Percentiles rank a stretch among this genome's conserved stretches.
These are phyloP conservation scores for Lamprologus sp. DNA, from an alignment of 2,113 vertebrate species.

Conservation along the genomic window DNA sequence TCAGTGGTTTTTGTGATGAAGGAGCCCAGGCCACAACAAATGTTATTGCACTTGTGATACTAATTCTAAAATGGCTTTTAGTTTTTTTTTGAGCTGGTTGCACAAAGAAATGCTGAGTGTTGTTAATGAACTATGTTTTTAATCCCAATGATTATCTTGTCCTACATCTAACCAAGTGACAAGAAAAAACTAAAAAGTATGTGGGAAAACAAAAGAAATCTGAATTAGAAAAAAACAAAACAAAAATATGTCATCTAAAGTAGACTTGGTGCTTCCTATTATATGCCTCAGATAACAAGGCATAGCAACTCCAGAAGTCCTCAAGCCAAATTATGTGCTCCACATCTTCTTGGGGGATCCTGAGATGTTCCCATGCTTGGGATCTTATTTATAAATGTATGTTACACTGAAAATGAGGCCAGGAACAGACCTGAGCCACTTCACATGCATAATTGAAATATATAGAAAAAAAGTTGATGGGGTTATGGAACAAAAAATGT, in stretches of 20 bases:
- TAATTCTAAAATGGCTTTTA: not conserved
- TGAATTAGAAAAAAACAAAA: not conserved
- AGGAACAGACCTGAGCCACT: not conserved
- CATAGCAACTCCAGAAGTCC: not conserved
- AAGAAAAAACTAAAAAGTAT: not conserved
- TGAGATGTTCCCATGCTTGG: not conserved
- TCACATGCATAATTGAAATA: not conserved
- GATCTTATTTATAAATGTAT: not conserved
- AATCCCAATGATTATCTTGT: not conserved
- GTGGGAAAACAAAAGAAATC: not conserved
- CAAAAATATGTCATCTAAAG: not conserved
- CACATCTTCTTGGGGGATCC: not conserved
- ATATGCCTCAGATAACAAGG: not conserved
- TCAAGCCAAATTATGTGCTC: not conserved
- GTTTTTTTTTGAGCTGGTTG: not conserved
- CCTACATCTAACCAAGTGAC: not conserved
- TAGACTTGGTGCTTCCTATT: not conserved
- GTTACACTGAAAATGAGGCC: not conserved
- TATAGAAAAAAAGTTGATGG: not conserved
- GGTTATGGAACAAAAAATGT: not conserved
- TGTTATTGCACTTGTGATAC: not conserved
- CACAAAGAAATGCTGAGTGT: not conserved
- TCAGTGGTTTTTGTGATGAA: not conserved
- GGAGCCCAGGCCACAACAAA: not conserved
- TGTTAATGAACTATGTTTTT: not conserved